A percentile compares a stretch with the other conserved stretches of the same genome.
These are phyloP conservation scores for Prionace glauca DNA, from an alignment of 2,797 vertebrate genomes.

Conservation along the genomic window DNA sequence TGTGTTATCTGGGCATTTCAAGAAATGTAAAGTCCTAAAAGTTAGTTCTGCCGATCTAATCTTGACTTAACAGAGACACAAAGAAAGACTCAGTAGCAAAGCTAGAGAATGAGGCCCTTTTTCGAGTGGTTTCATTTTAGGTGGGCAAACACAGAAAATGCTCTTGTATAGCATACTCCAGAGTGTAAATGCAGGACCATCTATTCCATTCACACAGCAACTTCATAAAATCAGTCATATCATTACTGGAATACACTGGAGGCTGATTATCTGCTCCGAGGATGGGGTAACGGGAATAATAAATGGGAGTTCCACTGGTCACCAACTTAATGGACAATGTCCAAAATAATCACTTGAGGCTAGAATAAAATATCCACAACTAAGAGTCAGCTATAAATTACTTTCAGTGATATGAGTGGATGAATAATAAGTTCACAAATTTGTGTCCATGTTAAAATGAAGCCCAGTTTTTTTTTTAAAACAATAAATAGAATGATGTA, in stretches of 20 bases:
- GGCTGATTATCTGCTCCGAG: not conserved
- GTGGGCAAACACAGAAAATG: not conserved
- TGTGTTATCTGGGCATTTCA: not conserved
- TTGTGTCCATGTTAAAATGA: not conserved
- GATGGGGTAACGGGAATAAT: not conserved
- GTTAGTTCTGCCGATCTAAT: not conserved
- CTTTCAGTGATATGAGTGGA: not conserved
- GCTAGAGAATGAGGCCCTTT: not conserved
- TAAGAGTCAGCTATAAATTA: not conserved
- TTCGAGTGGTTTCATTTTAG: not conserved
- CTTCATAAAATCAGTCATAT: not conserved
- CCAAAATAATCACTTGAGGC: not conserved
- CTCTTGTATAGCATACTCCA: not conserved
- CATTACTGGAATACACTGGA: not conserved
- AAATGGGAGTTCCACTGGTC: not conserved
- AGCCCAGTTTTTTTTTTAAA: not conserved
- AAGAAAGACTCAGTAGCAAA: not conserved
- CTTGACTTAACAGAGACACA: not conserved
- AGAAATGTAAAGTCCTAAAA: not conserved
- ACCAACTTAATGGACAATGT: not conserved
- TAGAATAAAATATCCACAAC: not conserved
- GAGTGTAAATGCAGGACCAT: not conserved
- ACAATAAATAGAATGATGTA: not conserved
- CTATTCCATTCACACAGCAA: not conserved
- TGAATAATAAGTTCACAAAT: not conserved